Evolutionary conservation across 2,797 vertebrate genomes (phyloP).

Genomic region (Coluber constrictor): DNA sequence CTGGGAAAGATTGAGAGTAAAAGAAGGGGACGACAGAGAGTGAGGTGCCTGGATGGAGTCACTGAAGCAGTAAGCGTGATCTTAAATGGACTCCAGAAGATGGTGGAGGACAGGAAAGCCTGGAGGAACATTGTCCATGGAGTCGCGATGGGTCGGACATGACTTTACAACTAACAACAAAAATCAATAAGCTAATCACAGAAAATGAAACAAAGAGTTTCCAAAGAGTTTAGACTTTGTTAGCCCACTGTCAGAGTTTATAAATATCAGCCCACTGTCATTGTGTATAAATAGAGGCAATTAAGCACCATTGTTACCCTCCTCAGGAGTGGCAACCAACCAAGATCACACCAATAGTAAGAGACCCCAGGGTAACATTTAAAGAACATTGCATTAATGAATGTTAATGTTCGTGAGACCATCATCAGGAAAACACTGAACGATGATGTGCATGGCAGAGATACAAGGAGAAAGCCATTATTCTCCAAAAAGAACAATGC

Average conservation of each 20-base stretch:
- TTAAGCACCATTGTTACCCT: background rate
- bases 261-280: background rate
- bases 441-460: background rate
- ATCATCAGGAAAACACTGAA: background rate
- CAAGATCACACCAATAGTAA: background rate
- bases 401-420: background rate
- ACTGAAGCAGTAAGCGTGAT: no score
- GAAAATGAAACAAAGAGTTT: background rate
- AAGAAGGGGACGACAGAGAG: no score
- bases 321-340: background rate
- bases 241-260: background rate
- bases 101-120: no score
- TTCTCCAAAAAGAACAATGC: background rate
- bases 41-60: no score
- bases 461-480: background rate
- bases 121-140: no score
- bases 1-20: no score
- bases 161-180: no score
- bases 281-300: background rate
- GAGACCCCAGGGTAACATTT: background rate
- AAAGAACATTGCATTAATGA: background rate
- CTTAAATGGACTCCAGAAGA: no score
- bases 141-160: no score
- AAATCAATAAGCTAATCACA: background rate
- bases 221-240: background rate